These are phyloP conservation scores for Peucedramus taeniatus DNA, from an alignment of 2,113 vertebrate genomes.

Conservation along the genomic window DNA sequence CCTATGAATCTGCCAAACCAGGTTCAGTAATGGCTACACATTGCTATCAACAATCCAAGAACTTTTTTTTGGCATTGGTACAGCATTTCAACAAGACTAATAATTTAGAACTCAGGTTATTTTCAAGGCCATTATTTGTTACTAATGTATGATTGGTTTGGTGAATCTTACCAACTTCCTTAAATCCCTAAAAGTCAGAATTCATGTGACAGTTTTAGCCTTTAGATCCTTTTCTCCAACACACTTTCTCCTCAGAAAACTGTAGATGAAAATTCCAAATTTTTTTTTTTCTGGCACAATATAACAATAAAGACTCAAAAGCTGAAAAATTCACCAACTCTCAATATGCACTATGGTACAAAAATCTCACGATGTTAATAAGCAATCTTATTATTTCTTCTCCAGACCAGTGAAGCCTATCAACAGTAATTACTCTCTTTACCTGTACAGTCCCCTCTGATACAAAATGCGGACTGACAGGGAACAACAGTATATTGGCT, in stretches of 20 bases:
- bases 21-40: neutral
- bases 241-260: neutral
- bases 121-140: neutral
- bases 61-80: neutral
- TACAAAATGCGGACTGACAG: neutral
- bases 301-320: neutral
- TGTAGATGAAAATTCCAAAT: neutral
- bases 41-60: neutral
- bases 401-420: neutral
- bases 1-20: neutral
- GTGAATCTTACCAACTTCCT: neutral
- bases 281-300: neutral
- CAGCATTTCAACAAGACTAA: neutral
- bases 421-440: neutral
- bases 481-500: neutral
- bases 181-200: neutral
- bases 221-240: neutral
- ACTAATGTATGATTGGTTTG: neutral
- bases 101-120: neutral
- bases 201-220: neutral
- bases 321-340: neutral
- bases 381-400: neutral
- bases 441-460: neutral
- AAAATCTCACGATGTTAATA: neutral
- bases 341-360: accelerated